phyloP scores from a whole-genome alignment of 2,113 vertebrate genomes.

The Prolemur simus region DNA sequence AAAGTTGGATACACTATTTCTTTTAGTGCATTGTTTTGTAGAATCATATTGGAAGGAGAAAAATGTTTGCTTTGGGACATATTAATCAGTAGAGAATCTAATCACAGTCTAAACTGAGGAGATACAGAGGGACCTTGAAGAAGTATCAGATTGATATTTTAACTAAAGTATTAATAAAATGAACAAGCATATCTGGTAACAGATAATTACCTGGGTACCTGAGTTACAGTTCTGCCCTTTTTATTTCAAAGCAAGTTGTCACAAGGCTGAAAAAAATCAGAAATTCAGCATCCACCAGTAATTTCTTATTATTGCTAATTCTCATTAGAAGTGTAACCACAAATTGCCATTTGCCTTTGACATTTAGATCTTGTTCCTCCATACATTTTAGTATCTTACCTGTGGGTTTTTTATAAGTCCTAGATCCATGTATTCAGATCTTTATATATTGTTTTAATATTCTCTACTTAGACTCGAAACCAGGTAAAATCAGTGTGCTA shows the following conservation, averaged over 20 bases:
- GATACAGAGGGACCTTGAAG: slow-evolving; percentile 1
- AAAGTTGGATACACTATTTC: not conserved
- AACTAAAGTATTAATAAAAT: slow-evolving; percentile 35
- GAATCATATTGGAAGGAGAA: not conserved
- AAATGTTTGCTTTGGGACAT: not conserved
- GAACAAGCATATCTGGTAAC: slow-evolving; percentile 50
- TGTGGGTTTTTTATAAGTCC: not conserved
- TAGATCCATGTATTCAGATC: not conserved
- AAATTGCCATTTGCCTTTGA: not conserved
- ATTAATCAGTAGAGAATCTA: not conserved
- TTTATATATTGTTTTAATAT: not conserved
- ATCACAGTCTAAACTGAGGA: slow-evolving; percentile 23
- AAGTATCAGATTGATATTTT: not conserved
- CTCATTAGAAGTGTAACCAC: not conserved
- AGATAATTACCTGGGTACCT: slow-evolving; percentile 47
- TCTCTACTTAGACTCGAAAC: not conserved
- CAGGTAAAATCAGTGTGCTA: not conserved
- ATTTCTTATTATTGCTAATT: not conserved
- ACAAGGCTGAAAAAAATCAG: not conserved
- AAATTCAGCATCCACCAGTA: not conserved
- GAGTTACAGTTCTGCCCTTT: not conserved
- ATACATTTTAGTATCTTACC: not conserved
- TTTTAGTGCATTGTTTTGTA: slow-evolving; percentile 43
- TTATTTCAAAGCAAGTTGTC: slow-evolving; percentile 34
- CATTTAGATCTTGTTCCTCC: not conserved